Conservation (phyloP, 1,140 invertebrate species). For the Adoxophyes honmai region DNA sequence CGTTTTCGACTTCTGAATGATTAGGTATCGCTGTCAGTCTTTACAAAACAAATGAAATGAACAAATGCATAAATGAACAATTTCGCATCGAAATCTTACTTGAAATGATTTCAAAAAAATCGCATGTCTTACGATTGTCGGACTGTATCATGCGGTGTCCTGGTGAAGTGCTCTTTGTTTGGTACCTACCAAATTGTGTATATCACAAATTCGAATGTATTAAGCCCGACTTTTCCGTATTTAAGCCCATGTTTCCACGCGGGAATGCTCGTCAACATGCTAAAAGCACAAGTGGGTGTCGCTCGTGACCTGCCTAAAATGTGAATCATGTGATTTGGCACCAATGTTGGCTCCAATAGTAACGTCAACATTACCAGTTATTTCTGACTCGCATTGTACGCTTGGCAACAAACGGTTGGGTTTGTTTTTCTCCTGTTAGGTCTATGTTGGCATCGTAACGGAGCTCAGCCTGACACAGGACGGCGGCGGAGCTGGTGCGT, state of each 20-base stretch:
- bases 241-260: not conserved
- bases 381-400: conserved; percentile 44
- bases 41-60: no score
- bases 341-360: conserved; percentile 47
- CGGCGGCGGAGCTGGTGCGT: not conserved
- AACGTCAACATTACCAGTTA: conserved; percentile 49
- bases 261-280: conserved; percentile 14
- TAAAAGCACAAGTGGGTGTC: conserved; percentile 37
- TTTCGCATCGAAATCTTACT: no score
- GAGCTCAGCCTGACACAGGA: not conserved
- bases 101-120: no score
- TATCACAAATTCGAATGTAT: no score
- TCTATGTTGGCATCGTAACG: conserved; percentile 2
- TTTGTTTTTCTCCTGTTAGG: conserved; percentile 29
- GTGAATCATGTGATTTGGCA: conserved; percentile 66
- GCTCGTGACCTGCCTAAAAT: conserved; percentile 57
- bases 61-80: no score
- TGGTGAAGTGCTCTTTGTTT: no score
- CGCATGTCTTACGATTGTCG: no score
- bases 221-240: not conserved
- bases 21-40: no score
- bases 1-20: no score
- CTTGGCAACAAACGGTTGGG: conserved; percentile 40
- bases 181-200: no score
- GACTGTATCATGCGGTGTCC: no score